Evolutionary conservation across 2,113 vertebrate species (phyloP), one percentile per base, ranked within the genome.

Genomic region (Bucco capensis): DNA sequence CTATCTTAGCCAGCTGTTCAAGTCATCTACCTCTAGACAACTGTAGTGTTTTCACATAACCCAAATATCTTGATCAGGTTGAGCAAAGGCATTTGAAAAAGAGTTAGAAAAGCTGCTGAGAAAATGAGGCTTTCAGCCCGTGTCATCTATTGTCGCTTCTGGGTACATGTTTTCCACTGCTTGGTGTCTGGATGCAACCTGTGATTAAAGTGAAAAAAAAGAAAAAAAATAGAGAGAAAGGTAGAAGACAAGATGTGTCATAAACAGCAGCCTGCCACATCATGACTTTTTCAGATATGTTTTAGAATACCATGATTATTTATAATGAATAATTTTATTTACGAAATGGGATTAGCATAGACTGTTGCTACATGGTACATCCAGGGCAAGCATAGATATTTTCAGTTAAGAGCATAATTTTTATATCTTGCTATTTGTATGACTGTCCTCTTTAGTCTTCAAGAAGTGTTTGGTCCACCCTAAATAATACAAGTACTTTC

Each of bases 401-500:
- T 93, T 71, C 40, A 56, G 30, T 66, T 78, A 92, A 66, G 18
- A 88, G 16, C 27, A 27, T 72, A 75, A 31, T 69, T 94, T 90
- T 90, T 65, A 25, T 67, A 50, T 82, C 70, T 94, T 47, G 12
- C 23, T 84, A 8, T 84, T 92, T 88, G 42, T 73, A 51, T 84
- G 33, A 86, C 75, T 82, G 83, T 72, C 37, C 21, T 75, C 62
- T 84, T 90, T 75, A 17, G 81, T 90, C 70, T 84, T 83, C 73
- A 90, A 75, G 71, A 56, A 88, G 44, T 67, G 50, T 82, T 96
- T 82, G 58, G 86, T 46, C 90, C 93, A 90, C 86, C 84, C 89
- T 90, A 70, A 94, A 73, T 83, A 70, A 61, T 93, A 42, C 61
- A 72, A 93, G 58, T 61, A 84, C 69, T 93, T 94, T 94, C 90